phyloP scores from a whole-genome alignment of 2,113 vertebrate genomes.

The Chiloscyllium plagiosum region DNA sequence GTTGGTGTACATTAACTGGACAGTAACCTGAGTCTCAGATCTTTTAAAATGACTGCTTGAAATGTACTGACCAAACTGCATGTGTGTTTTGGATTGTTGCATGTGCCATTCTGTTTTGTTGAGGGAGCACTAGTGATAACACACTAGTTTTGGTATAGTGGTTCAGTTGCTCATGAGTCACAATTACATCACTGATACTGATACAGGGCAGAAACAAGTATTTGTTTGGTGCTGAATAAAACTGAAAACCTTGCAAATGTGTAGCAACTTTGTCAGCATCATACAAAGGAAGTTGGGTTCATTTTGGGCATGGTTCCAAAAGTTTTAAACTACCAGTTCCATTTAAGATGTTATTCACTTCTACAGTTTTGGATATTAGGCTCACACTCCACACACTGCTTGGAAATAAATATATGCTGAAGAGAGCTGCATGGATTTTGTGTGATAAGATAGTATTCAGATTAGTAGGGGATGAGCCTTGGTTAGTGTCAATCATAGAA shows the following conservation, averaged over 20 bases:
- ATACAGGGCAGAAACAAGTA: neutral
- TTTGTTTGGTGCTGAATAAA: neutral
- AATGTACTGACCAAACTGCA: neutral
- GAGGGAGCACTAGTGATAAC: neutral
- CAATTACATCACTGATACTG: neutral
- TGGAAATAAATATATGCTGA: neutral
- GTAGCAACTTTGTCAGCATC: neutral
- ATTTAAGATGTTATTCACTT: neutral
- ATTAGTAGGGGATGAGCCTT: neutral
- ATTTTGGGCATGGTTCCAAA: neutral
- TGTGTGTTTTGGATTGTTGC: neutral
- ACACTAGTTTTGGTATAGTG: neutral
- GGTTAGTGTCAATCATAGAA: neutral
- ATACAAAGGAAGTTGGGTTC: neutral
- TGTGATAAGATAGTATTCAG: neutral
- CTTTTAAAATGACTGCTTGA: neutral
- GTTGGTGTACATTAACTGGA: neutral
- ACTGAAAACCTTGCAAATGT: neutral
- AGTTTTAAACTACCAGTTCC: neutral
- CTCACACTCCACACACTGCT: neutral
- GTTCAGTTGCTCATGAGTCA: neutral
- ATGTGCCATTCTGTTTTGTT: neutral
- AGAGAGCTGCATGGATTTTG: neutral
- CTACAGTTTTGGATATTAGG: neutral
- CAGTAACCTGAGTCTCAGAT: neutral